These are phyloP conservation scores for zebrafish (Danio rerio) DNA, from an alignment of 2,113 vertebrate species.

Conservation along the genomic window DNA sequence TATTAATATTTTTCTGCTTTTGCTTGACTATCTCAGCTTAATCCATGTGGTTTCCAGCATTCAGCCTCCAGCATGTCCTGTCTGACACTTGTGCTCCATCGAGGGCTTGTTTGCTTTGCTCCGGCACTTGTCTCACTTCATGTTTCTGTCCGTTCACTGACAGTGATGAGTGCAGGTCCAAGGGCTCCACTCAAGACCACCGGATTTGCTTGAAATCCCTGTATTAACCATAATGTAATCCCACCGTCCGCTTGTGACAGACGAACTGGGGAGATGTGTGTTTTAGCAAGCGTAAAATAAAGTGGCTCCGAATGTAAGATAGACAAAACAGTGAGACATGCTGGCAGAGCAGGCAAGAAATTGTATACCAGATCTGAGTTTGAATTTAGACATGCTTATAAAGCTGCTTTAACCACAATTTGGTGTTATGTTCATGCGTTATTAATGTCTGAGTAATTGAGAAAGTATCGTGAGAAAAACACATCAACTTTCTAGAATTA, in stretches of 20 bases:
- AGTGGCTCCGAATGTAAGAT: conserved; percentile 50
- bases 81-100: conserved; percentile 14
- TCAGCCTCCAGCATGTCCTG: conserved; percentile 7
- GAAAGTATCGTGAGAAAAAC: not conserved
- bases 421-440: not conserved
- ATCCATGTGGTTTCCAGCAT: conserved; percentile 22
- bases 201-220: conserved; percentile 54
- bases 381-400: not conserved
- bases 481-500: conserved; percentile 1
- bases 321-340: conserved; percentile 31
- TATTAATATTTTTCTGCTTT: conserved; percentile 14
- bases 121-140: conserved; percentile 39
- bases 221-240: conserved; percentile 58
- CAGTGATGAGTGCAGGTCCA: conserved; percentile 37
- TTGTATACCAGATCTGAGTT: conserved; percentile 10
- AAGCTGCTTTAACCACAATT: not conserved
- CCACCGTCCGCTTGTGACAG: conserved; percentile 26
- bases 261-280: conserved; percentile 28
- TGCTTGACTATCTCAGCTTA: conserved; percentile 13
- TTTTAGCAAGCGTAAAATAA: conserved; percentile 54
- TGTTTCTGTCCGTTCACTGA: conserved; percentile 21
- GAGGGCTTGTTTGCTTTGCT: conserved; percentile 41
- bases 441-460: not conserved
- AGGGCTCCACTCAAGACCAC: conserved; percentile 28
- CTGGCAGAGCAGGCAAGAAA: not conserved